phyloP scores from a whole-genome alignment of 2,113 vertebrate genomes.

The Apeltes quadracus region DNA sequence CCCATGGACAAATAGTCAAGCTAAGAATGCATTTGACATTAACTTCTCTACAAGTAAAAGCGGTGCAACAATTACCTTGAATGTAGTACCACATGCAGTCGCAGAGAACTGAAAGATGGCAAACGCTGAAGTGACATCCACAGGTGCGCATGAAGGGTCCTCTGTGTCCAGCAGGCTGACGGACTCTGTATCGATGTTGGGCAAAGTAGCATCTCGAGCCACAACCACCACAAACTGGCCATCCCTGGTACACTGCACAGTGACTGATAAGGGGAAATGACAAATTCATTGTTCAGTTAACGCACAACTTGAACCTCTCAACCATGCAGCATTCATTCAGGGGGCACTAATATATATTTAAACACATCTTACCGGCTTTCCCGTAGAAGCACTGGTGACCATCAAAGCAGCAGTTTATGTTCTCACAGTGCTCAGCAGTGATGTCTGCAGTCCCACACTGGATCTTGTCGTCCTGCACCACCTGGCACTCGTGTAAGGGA shows the following conservation, averaged over 20 bases:
- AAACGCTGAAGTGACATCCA: constrained; percentile 61
- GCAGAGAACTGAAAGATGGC: constrained; percentile 78
- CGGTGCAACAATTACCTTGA: constrained; percentile 40
- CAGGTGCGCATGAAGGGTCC: constrained; percentile 56
- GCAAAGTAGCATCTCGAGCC: constrained; percentile 67
- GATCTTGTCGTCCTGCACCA: constrained; percentile 60
- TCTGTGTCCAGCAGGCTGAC: constrained; percentile 63
- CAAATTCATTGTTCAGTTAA: not conserved
- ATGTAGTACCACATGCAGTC: constrained; percentile 73
- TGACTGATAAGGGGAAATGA: constrained; percentile 59
- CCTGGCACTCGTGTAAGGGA: constrained; percentile 60
- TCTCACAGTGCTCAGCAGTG: constrained; percentile 58
- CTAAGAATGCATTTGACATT: not conserved
- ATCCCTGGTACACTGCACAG: constrained; percentile 79
- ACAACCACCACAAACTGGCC: constrained; percentile 80
- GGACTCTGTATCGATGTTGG: constrained; percentile 67
- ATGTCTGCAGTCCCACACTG: constrained; percentile 65
- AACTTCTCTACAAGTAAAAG: not conserved
- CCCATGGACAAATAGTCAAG: not conserved
- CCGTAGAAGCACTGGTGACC: constrained; percentile 73
- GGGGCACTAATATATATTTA: not conserved
- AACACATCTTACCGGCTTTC: constrained; percentile 66
- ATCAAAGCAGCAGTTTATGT: constrained; percentile 75
- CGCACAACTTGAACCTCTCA: not conserved
- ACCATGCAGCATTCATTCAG: not conserved